Base-by-base conservation (phyloP, 1,140 invertebrate species). In the Nebria ingens region DNA sequence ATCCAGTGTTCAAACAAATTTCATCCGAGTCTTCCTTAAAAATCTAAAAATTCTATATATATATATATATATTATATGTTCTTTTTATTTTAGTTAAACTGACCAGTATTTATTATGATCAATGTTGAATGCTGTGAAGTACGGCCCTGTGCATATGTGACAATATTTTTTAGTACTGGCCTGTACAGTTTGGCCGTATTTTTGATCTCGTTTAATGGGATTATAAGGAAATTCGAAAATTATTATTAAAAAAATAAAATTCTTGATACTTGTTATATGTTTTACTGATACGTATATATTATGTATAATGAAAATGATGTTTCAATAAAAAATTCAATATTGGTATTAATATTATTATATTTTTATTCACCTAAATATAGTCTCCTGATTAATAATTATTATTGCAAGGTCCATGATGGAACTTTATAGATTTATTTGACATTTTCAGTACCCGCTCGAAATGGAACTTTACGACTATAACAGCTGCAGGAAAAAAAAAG, bases 131-230 rank as follows among this genome's bases (percentile, higher is more conserved):
- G 63, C 58, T 58, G 56, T 54, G 52, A 58, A 34, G 25, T 34
- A 34, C 25, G n/a, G 25, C 6, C 25, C 25, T 34, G 25, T 34
- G n/a, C 25, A 34, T n/a, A 34, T n/a, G 25, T 34, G 25, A 34
- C 25, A 34, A 34, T 34, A 34, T 34, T 34, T 34, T 34, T 34
- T 34, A 34, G 6, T 34, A 34, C n/a, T n/a, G n/a, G n/a, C n/a
- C n/a, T n/a, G n/a, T n/a, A n/a, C n/a, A 34, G n/a, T 34, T 6
- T 34, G 25, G n/a, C 25, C 25, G n/a, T 34, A 54, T 50, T 22
- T 49, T 42, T 58, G 58, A 60, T 63, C 63, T 59, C 60, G 58
- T 65, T 64, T 56, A 64, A 62, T 58, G 61, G 60, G 59, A 59
- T 51, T 34, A 51, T 23, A 55, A 55, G 19, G 56, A 40, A 29